A percentile compares a stretch with the other conserved stretches of the same genome.
Conservation (phyloP, 2,797 vertebrate genomes). For the Rhinogobio ventralis region DNA sequence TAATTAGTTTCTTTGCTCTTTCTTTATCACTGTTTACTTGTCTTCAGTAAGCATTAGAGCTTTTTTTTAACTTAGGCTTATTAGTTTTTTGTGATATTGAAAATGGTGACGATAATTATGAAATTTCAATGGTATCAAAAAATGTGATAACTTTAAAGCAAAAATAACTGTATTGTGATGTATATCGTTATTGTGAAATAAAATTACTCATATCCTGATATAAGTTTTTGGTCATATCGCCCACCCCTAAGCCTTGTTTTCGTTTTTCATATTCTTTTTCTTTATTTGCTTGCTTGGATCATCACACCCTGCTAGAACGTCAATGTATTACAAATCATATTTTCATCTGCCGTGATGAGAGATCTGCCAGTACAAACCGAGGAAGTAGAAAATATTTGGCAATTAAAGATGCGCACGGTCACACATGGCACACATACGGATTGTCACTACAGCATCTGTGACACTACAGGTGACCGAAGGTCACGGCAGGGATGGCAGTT, state of each 20-base stretch:
- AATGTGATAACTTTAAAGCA: no score
- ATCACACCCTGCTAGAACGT: background rate
- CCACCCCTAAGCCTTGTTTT: background rate
- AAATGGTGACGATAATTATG: background rate
- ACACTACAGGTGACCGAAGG: constrained; percentile 52
- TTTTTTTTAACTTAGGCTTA: background rate
- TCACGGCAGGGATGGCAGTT: constrained; percentile 41
- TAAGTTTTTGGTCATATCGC: background rate
- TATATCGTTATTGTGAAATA: background rate
- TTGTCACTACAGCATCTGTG: constrained; percentile 66
- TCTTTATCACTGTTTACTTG: background rate
- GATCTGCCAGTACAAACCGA: constrained; percentile 68
- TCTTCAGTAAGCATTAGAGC: background rate
- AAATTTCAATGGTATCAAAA: background rate
- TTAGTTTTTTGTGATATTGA: background rate
- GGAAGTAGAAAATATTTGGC: constrained; percentile 81
- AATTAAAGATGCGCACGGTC: constrained; percentile 71
- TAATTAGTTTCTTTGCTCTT: background rate
- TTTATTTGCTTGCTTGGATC: background rate
- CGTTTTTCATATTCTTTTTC: background rate
- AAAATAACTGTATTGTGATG: no score
- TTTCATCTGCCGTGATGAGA: constrained; percentile 52
- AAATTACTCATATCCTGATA: background rate
- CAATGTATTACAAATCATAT: background rate
- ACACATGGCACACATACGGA: constrained; percentile 72